Evolutionary conservation across 2,113 vertebrate genomes (phyloP).

Genomic region (Onychostoma macrolepis): DNA sequence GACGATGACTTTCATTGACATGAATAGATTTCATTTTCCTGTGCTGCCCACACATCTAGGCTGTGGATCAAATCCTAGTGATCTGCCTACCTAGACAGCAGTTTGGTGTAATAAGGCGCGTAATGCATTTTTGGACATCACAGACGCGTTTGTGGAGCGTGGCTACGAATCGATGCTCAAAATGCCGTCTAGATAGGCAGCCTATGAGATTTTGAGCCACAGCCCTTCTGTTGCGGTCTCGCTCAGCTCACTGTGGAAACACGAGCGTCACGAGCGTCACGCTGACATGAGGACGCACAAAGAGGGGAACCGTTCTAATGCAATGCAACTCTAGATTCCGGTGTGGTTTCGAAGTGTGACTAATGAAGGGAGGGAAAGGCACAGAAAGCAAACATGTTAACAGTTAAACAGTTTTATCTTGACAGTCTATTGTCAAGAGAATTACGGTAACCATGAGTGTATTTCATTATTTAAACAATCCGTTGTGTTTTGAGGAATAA

Average conservation of each 20-base stretch:
- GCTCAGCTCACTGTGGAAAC: conserved; percentile 8
- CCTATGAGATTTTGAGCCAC: background rate
- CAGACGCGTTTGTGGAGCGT: background rate
- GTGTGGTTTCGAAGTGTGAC: conserved; percentile 66
- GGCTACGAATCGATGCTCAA: background rate
- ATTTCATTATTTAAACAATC: background rate
- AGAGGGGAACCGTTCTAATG: conserved; percentile 43
- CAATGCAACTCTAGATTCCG: conserved; percentile 70
- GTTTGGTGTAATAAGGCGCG: background rate
- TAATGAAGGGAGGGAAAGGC: conserved; percentile 52
- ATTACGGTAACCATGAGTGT: conserved; percentile 3
- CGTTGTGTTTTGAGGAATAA: background rate
- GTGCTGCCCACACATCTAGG: background rate
- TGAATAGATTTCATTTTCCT: background rate
- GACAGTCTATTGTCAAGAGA: background rate
- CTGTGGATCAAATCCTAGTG: background rate
- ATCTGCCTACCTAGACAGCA: background rate
- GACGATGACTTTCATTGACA: background rate
- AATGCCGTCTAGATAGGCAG: background rate
- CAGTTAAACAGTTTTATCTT: conserved; percentile 7
- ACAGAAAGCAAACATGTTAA: conserved; percentile 41
- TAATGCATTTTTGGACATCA: background rate
- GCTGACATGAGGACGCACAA: conserved; percentile 42
- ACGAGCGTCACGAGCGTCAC: background rate
- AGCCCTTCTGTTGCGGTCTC: background rate